Conservation (phyloP, 2,113 vertebrate genomes). For the Illadopsis cleaveri region DNA sequence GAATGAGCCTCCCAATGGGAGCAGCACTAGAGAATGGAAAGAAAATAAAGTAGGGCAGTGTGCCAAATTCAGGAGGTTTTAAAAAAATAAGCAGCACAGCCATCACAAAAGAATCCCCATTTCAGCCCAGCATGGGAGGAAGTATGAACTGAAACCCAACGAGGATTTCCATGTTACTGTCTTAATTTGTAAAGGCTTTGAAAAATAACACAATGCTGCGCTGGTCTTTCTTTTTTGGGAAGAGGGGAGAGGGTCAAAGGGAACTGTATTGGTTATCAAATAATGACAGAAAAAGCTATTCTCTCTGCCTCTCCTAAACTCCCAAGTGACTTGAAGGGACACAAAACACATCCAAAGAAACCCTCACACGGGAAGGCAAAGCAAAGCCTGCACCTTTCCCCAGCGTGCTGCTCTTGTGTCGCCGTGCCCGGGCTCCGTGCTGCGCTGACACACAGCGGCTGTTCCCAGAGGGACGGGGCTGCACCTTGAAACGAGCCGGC, state of each 20-base stretch:
- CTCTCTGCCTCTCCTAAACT: slow-evolving; percentile 62
- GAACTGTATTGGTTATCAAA: slow-evolving; percentile 71
- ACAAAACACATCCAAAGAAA: slow-evolving; percentile 68
- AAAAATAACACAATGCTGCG: slow-evolving; percentile 72
- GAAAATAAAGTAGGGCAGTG: slow-evolving; percentile 74
- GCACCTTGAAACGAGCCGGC: slow-evolving; percentile 6
- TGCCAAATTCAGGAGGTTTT: slow-evolving; percentile 71
- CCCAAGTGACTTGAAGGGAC: slow-evolving; percentile 67
- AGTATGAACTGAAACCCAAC: slow-evolving; percentile 69
- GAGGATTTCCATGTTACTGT: slow-evolving; percentile 73
- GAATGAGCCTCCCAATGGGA: slow-evolving; percentile 69
- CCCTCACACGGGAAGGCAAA: slow-evolving; percentile 24
- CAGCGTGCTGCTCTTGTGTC: not conserved
- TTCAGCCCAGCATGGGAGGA: slow-evolving; percentile 69
- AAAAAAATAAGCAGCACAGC: slow-evolving; percentile 71
- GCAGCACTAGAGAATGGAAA: slow-evolving; percentile 67
- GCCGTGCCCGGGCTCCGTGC: not conserved
- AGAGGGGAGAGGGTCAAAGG: slow-evolving; percentile 69
- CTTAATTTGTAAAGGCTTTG: slow-evolving; percentile 72
- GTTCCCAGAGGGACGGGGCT: not conserved
- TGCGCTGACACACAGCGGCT: not conserved
- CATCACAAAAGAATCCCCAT: slow-evolving; percentile 68
- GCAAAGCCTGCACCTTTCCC: slow-evolving; percentile 39
- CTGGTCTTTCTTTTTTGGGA: slow-evolving; percentile 67
- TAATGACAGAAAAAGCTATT: slow-evolving; percentile 71